Base-by-base conservation (phyloP, 2,888 invertebrate genomes). In the Trichogramma dendrolimi region DNA sequence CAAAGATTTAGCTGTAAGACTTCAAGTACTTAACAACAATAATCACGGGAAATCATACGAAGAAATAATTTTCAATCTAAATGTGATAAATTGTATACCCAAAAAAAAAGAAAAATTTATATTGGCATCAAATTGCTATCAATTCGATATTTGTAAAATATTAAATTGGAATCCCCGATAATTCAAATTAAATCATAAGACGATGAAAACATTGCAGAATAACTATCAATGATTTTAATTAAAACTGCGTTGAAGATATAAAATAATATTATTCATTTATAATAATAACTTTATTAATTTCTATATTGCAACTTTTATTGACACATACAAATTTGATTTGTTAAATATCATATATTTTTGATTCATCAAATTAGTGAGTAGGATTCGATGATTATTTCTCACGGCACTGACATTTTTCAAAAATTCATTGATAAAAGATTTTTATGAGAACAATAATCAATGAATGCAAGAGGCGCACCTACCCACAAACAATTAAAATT, bases 381-480 rank as follows among this genome's bases (percentile, higher is more conserved):
- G 27, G 27, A 27, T 27, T 27, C 27, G 27, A 27, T 27, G 27
- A 27, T 27, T 27, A 27, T 44, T 62, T 65, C 59, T 61, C 58
- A 63, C 57, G 58, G 63, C 61, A 65, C 66, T 66, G 66, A 66
- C 66, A 63, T 54, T 63, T 66, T 66, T 66, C 63, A 66, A 63
- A 49, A 11, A 6, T 47, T 55, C 47, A 41, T 41, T 48, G 41
- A 42, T 43, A 27, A 14, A 8, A 42, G 27, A 1, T 27, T 27
- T 27, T 27, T 27, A 27, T 27, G 27, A 27, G 27, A 27, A 27
- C 27, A 27, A 27, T 27, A 27, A 47, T 46, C n/a, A 46, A 39
- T 39, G 6, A 57, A 42, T 10, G 14, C 8, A 54, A 70, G 66
- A 71, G 71, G 74, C 79, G 78, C 78, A 78, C 77, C 79, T 77